phyloP scores from a whole-genome alignment of 2,888 invertebrate genomes.

The Lasioglossum lativentre region DNA sequence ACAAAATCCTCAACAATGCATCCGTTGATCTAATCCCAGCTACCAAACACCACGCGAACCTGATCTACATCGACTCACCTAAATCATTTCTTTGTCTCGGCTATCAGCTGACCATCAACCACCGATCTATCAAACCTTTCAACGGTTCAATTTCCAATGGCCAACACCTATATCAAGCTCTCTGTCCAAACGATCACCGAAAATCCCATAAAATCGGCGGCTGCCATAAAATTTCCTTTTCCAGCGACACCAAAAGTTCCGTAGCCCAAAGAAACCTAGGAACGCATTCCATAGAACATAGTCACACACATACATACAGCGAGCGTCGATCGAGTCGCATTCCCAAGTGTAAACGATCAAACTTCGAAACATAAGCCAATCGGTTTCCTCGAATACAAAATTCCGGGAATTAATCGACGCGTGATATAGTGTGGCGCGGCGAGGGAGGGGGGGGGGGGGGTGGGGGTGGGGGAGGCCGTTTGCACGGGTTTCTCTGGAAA shows the following conservation, averaged over 20 bases:
- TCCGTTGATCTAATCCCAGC: not conserved
- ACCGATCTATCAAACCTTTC: not conserved
- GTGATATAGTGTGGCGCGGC: not conserved
- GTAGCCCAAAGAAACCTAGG: not conserved
- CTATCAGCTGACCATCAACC: not conserved
- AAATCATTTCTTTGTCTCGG: not conserved
- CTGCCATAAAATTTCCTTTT: not conserved
- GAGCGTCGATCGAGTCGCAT: not conserved
- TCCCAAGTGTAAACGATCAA: constrained; percentile 10
- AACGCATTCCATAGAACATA: constrained; percentile 44
- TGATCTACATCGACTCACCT: not conserved
- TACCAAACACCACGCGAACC: not conserved
- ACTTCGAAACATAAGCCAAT: constrained; percentile 4
- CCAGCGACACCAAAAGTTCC: not conserved
- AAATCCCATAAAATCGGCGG: not conserved
- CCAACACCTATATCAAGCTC: not conserved
- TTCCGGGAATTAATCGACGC: not conserved
- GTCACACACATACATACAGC: not conserved
- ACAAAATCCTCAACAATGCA: not conserved
- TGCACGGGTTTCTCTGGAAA: constrained; percentile 23
- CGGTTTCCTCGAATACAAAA: constrained; percentile 33
- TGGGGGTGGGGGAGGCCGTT: not conserved
- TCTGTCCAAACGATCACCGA: not conserved
- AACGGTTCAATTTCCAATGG: not conserved
- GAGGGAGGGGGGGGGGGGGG: too few relatives aligned